Conservation (phyloP, 2,797 vertebrate species). For the Megaceryle alcyon region DNA sequence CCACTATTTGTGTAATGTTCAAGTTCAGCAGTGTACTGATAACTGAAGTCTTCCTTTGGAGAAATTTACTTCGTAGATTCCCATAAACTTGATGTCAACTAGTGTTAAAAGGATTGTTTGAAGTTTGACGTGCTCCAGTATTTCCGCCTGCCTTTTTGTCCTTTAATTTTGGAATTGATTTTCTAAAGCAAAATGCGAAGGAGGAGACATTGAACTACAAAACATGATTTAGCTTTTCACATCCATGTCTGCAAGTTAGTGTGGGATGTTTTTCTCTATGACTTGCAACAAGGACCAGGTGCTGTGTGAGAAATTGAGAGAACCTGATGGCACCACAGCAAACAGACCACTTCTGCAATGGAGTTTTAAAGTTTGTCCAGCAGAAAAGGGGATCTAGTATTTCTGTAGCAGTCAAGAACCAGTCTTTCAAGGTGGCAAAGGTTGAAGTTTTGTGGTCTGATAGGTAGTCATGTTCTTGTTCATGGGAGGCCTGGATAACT, state of each 20-base stretch:
- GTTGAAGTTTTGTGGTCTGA: neutral
- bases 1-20: neutral
- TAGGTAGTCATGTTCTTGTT: neutral
- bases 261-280: neutral
- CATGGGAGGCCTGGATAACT: neutral
- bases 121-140: neutral
- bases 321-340: neutral
- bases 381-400: neutral
- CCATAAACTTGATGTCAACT: neutral
- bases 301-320: neutral
- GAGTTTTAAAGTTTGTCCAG: neutral
- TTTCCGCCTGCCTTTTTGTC: neutral
- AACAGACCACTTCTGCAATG: neutral
- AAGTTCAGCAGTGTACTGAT: neutral
- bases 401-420: neutral
- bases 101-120: neutral
- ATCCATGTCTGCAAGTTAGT: neutral
- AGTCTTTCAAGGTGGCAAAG: neutral
- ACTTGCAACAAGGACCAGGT: neutral
- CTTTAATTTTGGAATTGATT: neutral
- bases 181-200: neutral
- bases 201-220: neutral
- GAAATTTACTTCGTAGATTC: neutral
- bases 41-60: neutral
- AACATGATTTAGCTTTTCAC: neutral